Evolutionary conservation across 2,113 vertebrate species (phyloP).

Genomic region (Corythornis vintsioides): DNA sequence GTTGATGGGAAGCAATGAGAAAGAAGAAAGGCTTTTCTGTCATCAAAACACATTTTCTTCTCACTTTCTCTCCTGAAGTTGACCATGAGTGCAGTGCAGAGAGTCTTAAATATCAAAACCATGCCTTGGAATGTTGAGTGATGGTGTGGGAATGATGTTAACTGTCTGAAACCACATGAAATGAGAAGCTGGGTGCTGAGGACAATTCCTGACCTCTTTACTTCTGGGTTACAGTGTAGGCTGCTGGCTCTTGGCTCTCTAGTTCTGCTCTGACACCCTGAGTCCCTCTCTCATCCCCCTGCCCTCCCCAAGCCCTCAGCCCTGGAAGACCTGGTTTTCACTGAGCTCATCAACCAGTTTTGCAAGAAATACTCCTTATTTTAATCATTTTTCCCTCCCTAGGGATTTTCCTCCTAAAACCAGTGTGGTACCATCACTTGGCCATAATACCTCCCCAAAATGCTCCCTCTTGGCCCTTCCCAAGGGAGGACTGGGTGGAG

Average conservation of each 20-base stretch:
- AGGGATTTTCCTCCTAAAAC: neutral
- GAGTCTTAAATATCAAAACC: neutral
- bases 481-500: neutral
- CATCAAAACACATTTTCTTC: neutral
- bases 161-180: neutral
- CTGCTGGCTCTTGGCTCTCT: too few species aligned
- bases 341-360: neutral
- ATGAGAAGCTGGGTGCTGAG: neutral
- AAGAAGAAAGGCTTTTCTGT: neutral
- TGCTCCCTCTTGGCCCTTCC: neutral
- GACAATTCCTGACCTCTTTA: neutral
- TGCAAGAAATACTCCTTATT: neutral
- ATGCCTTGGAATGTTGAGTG: neutral
- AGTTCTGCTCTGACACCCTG: neutral
- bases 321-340: neutral
- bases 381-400: too few species aligned
- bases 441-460: neutral
- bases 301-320: neutral
- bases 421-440: rapidly evolving
- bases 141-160: neutral
- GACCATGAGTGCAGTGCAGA: neutral
- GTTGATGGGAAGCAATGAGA: neutral
- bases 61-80: neutral
- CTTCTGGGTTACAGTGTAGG: neutral
- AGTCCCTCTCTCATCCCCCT: neutral